These are phyloP conservation scores for Meiosimyza decipiens DNA, from an alignment of 2,888 invertebrate species.

Conservation along the genomic window DNA sequence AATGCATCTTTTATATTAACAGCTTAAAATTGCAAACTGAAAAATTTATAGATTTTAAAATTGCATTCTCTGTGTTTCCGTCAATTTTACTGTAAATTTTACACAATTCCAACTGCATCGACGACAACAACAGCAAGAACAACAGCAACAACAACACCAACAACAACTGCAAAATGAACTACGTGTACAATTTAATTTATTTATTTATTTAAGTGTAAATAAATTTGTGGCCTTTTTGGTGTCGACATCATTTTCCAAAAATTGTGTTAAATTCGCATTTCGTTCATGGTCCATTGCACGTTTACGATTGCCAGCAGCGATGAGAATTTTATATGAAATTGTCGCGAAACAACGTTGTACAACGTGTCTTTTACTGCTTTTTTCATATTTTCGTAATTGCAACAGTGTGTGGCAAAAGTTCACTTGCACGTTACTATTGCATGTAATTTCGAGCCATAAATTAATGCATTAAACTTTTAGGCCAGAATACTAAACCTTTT, in stretches of 20 bases:
- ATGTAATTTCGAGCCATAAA: not conserved
- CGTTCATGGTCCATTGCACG: slow-evolving; percentile 16
- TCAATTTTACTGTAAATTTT: slow-evolving; percentile 3
- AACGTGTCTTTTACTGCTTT: too few relatives aligned
- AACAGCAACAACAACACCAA: slow-evolving; percentile 12
- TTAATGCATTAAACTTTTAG: not conserved
- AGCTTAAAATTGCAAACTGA: slow-evolving; percentile 1
- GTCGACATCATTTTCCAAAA: slow-evolving; percentile 7
- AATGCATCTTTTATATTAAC: too few relatives aligned
- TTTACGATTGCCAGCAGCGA: not conserved
- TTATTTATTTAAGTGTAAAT: slow-evolving; percentile 32
- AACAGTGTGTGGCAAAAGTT: not conserved
- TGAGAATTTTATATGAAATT: too few relatives aligned
- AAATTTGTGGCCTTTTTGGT: slow-evolving; percentile 19
- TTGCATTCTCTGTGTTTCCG: slow-evolving; percentile 18
- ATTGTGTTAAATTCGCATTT: slow-evolving; percentile 15
- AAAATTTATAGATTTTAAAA: slow-evolving; percentile 26
- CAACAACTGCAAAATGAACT: slow-evolving; percentile 6
- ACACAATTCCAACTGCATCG: slow-evolving; percentile 9
- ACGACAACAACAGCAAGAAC: slow-evolving; percentile 3
- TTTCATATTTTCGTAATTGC: not conserved
- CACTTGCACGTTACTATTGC: not conserved
- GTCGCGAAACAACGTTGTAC: too few relatives aligned
- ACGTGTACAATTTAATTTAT: slow-evolving; percentile 28
- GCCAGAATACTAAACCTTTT: not conserved